Percentiles rank a stretch among this genome's conserved stretches.
phyloP scores from a whole-genome alignment of 2,113 vertebrate genomes.

The Myrmecobius fasciatus region DNA sequence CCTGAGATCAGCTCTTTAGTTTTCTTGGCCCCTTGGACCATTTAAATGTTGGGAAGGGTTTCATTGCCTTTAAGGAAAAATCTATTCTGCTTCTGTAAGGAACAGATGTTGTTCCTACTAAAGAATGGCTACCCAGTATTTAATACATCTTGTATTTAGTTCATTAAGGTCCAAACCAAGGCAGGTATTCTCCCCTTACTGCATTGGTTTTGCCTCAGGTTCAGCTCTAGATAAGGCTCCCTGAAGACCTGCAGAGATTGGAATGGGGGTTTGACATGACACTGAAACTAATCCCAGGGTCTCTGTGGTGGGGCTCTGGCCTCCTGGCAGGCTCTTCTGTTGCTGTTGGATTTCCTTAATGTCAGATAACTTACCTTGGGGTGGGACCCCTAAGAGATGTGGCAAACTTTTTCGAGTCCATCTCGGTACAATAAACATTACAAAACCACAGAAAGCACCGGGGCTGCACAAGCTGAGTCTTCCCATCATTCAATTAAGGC shows the following conservation, averaged over 20 bases:
- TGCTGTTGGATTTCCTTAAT: not conserved
- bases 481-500: not conserved
- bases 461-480: not conserved
- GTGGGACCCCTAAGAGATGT: not conserved
- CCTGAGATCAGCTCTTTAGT: not conserved
- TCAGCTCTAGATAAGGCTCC: not conserved
- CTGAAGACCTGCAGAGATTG: not conserved
- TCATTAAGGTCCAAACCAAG: not conserved
- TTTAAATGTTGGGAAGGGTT: not conserved
- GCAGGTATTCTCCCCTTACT: not conserved
- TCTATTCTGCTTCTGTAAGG: not conserved
- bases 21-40: not conserved
- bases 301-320: not conserved
- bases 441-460: not conserved
- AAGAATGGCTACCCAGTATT: not conserved
- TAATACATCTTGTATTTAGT: not conserved
- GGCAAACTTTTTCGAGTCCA: not conserved
- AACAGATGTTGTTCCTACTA: not conserved
- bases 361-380: conserved; percentile 12
- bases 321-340: not conserved
- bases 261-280: not conserved
- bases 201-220: not conserved
- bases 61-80: not conserved
- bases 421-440: not conserved
- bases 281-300: not conserved